phyloP scores from a whole-genome alignment of 2,888 invertebrate genomes.

The Schrankia costaestrigalis region DNA sequence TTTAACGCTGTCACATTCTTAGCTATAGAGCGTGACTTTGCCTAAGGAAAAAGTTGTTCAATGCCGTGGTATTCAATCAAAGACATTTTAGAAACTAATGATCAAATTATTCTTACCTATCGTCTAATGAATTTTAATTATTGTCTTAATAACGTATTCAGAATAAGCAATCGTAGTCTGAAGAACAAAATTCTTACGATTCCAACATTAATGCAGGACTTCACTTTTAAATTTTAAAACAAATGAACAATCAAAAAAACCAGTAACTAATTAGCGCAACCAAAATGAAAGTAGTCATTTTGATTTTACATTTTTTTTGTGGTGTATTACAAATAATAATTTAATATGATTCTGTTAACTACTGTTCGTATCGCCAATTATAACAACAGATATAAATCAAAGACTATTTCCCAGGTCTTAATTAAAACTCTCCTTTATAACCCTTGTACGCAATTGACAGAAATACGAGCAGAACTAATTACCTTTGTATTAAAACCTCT shows the following conservation, averaged over 20 bases:
- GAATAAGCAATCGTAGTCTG: slow-evolving; percentile 39
- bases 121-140: slow-evolving; percentile 54
- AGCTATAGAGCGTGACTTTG: too few relatives aligned
- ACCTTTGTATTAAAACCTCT: slow-evolving; percentile 20
- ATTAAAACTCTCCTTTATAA: slow-evolving; percentile 38
- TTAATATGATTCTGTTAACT: slow-evolving; percentile 36
- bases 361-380: slow-evolving; percentile 38
- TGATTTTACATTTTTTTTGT: slow-evolving; percentile 24
- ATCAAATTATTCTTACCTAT: too few relatives aligned
- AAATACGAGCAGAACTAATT: slow-evolving; percentile 33
- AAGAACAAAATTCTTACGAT: slow-evolving; percentile 38
- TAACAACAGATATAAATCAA: slow-evolving; percentile 39
- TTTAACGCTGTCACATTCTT: too few relatives aligned
- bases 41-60: too few relatives aligned
- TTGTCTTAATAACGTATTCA: slow-evolving; percentile 34
- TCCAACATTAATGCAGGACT: slow-evolving; percentile 32
- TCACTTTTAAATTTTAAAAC: slow-evolving; percentile 39
- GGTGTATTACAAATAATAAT: slow-evolving; percentile 31
- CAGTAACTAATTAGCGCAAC: slow-evolving; percentile 39
- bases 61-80: too few relatives aligned
- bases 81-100: too few relatives aligned
- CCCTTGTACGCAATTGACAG: slow-evolving; percentile 31
- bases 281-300: slow-evolving; percentile 16
- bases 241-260: slow-evolving; percentile 27
- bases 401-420: slow-evolving; percentile 37